Percentiles rank a stretch among this genome's conserved stretches.
Evolutionary conservation across 64 coral and sea anemone species (phyloP).

Genomic region (Montipora sp.): DNA sequence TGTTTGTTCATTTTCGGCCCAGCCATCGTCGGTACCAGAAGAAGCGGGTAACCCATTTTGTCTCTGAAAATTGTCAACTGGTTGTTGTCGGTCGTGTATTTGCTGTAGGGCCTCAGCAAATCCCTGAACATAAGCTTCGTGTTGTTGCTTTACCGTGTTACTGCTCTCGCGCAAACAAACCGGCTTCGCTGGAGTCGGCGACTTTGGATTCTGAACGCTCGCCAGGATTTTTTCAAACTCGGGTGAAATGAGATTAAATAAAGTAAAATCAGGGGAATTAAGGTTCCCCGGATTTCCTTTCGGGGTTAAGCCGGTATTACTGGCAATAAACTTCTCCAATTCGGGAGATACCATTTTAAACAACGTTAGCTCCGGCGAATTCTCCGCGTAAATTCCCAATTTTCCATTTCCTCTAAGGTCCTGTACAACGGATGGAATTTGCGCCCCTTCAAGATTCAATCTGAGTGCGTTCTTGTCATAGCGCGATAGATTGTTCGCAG

Average conservation of each 20-base stretch:
- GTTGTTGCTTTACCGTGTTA: slow-evolving; percentile 76
- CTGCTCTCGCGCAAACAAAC: slow-evolving; percentile 33
- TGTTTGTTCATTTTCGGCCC: slow-evolving; percentile 15
- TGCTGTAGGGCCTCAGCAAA: slow-evolving; percentile 94
- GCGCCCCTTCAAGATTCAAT: slow-evolving; percentile 65
- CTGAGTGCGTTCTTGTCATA: slow-evolving; percentile 85
- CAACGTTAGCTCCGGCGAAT: slow-evolving; percentile 85
- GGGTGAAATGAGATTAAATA: slow-evolving; percentile 92
- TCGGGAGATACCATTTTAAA: slow-evolving; percentile 96
- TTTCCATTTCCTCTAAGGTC: slow-evolving; percentile 54
- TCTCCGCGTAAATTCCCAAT: slow-evolving; percentile 56
- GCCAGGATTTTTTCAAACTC: slow-evolving; percentile 98
- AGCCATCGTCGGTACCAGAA: slow-evolving; percentile 15
- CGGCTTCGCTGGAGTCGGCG: slow-evolving; percentile 51
- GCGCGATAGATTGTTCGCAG: slow-evolving; percentile 43
- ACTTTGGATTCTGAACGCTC: slow-evolving; percentile 82
- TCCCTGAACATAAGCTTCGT: slow-evolving; percentile 88
- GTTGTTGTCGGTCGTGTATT: slow-evolving; percentile 71
- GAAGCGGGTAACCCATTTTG: slow-evolving; percentile 34
- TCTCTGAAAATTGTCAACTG: slow-evolving; percentile 47
- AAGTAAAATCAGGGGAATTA: slow-evolving; percentile 83
- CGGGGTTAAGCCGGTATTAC: slow-evolving; percentile 83
- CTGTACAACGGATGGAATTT: slow-evolving; percentile 48
- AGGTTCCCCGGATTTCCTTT: slow-evolving; percentile 67
- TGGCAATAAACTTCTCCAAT: slow-evolving; percentile 92